phyloP scores from a whole-genome alignment of 2,113 vertebrate genomes.

The Strix aluco region DNA sequence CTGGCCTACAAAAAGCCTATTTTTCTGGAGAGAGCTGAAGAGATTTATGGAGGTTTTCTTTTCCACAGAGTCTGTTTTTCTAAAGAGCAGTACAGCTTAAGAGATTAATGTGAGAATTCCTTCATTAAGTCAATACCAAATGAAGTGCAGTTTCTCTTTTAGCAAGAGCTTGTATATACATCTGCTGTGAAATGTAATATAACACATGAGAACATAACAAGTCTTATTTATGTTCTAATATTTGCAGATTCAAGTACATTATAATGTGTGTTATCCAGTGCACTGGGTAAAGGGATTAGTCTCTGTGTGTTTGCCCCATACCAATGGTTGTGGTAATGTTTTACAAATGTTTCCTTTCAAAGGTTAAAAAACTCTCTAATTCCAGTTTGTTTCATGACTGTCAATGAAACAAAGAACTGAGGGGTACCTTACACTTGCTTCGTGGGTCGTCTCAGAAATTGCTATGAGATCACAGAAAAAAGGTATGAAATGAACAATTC shows the following conservation, averaged over 20 bases:
- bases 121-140: constrained; percentile 57
- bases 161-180: neutral
- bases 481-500: neutral
- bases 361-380: neutral
- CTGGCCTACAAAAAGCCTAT: constrained; percentile 37
- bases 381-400: neutral
- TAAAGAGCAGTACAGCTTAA: constrained; percentile 41
- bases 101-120: constrained; percentile 65
- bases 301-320: neutral
- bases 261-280: neutral
- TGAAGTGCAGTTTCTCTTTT: constrained; percentile 29
- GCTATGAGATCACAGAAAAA: neutral
- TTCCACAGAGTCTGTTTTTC: constrained; percentile 50
- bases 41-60: constrained; percentile 57
- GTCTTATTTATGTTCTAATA: neutral
- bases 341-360: neutral
- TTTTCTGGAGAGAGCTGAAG: constrained; percentile 22
- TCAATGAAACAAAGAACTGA: neutral
- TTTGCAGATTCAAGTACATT: neutral
- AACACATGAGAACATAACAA: neutral
- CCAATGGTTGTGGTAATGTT: neutral
- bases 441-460: neutral
- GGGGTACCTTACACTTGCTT: neutral
- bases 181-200: neutral
- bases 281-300: neutral